phyloP scores from a whole-genome alignment of 2,797 vertebrate genomes.

The Helostoma temminkii region DNA sequence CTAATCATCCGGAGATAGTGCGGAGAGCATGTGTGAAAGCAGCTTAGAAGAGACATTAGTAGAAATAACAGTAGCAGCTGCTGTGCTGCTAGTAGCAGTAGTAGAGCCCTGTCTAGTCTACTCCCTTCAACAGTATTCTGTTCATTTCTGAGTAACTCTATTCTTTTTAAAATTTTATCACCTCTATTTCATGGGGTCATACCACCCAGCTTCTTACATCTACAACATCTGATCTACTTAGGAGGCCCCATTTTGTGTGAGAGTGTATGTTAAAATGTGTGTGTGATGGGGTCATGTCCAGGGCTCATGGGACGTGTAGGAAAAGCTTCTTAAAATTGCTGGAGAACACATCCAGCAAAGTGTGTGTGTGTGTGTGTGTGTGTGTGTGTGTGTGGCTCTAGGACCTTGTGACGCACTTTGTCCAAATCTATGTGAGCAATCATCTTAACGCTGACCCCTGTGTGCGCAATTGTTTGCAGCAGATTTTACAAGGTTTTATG shows the following conservation, averaged over 20 bases:
- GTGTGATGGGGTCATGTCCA: constrained; percentile 73
- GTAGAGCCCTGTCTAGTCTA: neutral
- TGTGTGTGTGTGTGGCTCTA: constrained; percentile 60
- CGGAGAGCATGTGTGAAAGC: too few species aligned
- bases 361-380: constrained; percentile 21
- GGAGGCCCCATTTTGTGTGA: constrained; percentile 55
- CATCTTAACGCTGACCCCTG: constrained; percentile 33
- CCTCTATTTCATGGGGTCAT: constrained; percentile 57
- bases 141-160: constrained; percentile 30
- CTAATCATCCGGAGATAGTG: too few species aligned
- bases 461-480: constrained; percentile 7
- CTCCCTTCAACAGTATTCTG: constrained; percentile 19
- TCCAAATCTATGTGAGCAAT: constrained; percentile 54
- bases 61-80: neutral
- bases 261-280: constrained; percentile 48
- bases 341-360: constrained; percentile 67
- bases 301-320: constrained; percentile 58
- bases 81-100: neutral
- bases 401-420: constrained; percentile 65
- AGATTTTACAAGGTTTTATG: too few species aligned
- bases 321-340: constrained; percentile 75
- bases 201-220: constrained; percentile 77
- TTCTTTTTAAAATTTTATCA: constrained; percentile 35
- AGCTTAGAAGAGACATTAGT: too few species aligned
- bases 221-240: constrained; percentile 81